Conservation (phyloP, 2,113 vertebrate genomes). For the Dasyprocta punctata region DNA sequence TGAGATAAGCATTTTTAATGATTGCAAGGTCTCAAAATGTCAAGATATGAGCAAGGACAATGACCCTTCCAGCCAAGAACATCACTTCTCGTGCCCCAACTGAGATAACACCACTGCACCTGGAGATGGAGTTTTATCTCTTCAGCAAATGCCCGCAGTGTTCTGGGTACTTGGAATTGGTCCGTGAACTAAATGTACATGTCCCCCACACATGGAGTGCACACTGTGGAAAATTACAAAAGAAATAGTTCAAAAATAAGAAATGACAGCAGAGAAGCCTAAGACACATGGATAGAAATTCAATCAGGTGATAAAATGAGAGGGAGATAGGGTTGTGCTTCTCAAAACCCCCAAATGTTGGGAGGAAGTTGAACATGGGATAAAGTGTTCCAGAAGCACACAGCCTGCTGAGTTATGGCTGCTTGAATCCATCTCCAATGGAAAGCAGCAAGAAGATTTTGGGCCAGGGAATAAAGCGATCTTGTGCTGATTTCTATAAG, state of each 20-base stretch:
- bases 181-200: accelerated
- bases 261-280: background rate
- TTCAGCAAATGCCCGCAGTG: background rate
- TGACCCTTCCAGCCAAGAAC: accelerated
- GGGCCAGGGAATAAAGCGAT: background rate
- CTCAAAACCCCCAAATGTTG: background rate
- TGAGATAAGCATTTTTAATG: background rate
- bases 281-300: background rate
- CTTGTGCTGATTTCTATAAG: background rate
- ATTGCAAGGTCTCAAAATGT: background rate
- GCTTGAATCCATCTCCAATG: background rate
- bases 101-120: background rate
- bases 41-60: accelerated
- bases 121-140: background rate
- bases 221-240: background rate
- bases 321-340: accelerated
- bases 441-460: background rate
- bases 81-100: accelerated
- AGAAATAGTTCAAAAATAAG: background rate
- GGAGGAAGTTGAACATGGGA: background rate
- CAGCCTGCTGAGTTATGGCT: background rate
- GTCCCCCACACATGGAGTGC: background rate
- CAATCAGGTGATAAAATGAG: background rate
- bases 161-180: background rate
- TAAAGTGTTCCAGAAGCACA: background rate